Conservation (phyloP, 2,888 invertebrate species). For the Tetragnatha montana region DNA sequence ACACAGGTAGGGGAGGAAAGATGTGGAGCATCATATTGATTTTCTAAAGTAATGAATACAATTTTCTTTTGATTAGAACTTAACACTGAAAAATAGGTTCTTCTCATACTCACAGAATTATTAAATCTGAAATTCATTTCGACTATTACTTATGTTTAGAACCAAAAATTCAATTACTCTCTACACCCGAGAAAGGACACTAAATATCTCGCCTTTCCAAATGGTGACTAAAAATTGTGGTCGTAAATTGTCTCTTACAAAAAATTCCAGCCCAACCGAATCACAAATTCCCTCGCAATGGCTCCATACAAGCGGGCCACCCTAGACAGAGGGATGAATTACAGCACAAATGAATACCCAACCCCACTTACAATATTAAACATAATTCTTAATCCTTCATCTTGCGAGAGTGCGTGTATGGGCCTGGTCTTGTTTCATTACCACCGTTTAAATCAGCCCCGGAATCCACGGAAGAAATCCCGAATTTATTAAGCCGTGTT, state of each 20-base stretch:
- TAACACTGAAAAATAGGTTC: background rate
- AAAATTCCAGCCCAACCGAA: background rate
- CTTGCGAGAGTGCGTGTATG: slow-evolving; percentile 3
- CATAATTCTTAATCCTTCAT: slow-evolving; percentile 41
- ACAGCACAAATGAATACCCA: slow-evolving; percentile 26
- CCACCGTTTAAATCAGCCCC: slow-evolving; percentile 45
- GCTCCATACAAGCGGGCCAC: background rate
- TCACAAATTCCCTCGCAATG: background rate
- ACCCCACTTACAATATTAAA: slow-evolving; percentile 59
- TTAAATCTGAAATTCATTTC: too few species aligned
- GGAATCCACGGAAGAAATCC: slow-evolving; percentile 45
- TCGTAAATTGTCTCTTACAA: background rate
- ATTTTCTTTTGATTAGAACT: too few species aligned
- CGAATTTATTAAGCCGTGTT: slow-evolving; percentile 61
- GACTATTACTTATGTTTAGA: too few species aligned
- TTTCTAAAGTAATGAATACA: too few species aligned
- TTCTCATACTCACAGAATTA: background rate
- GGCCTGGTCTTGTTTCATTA: slow-evolving; percentile 44
- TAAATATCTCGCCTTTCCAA: background rate
- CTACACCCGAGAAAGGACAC: background rate
- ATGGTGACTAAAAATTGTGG: background rate
- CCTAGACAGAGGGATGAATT: background rate
- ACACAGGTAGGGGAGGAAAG: too few species aligned
- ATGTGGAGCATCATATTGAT: too few species aligned
- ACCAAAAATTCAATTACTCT: background rate